Percentiles rank a stretch among this genome's conserved stretches.
These are phyloP conservation scores for Thunnus thynnus DNA, from an alignment of 2,113 vertebrate genomes.

Conservation along the genomic window DNA sequence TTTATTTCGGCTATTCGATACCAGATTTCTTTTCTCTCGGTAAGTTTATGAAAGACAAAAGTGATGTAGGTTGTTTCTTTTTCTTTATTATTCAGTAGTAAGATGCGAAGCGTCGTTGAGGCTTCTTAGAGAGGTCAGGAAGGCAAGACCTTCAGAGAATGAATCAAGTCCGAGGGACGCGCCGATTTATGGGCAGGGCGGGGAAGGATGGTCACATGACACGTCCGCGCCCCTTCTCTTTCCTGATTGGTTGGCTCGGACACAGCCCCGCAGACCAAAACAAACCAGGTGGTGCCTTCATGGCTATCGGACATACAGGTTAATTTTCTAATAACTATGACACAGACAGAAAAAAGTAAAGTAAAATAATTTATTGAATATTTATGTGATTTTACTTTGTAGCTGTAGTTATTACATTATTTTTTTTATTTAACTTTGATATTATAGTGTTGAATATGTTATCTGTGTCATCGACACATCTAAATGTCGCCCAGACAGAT, in stretches of 20 bases:
- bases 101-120: neutral
- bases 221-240: neutral
- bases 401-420: too few species aligned
- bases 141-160: neutral
- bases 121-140: neutral
- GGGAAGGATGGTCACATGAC: conserved; percentile 47
- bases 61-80: neutral
- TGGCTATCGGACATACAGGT: neutral
- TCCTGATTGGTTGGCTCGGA: conserved; percentile 70
- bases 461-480: too few species aligned
- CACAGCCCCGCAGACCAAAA: conserved; percentile 51
- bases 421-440: too few species aligned
- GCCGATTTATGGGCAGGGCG: conserved; percentile 14
- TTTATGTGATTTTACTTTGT: too few species aligned
- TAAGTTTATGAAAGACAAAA: neutral
- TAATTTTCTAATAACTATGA: neutral
- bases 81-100: conserved; percentile 8
- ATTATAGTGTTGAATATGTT: too few species aligned
- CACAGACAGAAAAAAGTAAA: neutral
- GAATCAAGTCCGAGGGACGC: conserved; percentile 7
- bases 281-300: conserved; percentile 21
- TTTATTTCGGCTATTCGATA: conserved; percentile 1
- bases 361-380: neutral
- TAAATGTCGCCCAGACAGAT: too few species aligned
- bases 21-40: neutral